phyloP scores from a whole-genome alignment of 1,140 invertebrate genomes.

The Drosophila rhopaloa region DNA sequence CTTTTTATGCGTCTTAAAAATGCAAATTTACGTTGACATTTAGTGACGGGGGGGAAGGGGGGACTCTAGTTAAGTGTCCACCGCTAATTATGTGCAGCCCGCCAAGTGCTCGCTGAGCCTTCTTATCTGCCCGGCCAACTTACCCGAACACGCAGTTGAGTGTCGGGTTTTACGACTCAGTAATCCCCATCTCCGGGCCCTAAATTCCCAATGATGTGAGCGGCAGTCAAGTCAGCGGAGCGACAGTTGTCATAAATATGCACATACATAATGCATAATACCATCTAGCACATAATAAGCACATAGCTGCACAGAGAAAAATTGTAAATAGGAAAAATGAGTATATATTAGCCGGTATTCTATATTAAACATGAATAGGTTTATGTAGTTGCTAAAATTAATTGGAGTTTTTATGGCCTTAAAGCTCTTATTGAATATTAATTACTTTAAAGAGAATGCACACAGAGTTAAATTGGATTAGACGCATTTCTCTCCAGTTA shows the following conservation, averaged over 20 bases:
- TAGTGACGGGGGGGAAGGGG: background rate
- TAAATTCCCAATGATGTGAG: slow-evolving; percentile 60
- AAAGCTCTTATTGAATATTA: no score
- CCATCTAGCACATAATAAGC: slow-evolving; percentile 30
- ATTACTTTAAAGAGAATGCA: no score
- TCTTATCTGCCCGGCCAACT: slow-evolving; percentile 43
- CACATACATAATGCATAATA: slow-evolving; percentile 32
- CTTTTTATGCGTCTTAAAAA: slow-evolving; percentile 71
- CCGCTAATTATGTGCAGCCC: slow-evolving; percentile 75
- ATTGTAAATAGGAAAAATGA: background rate
- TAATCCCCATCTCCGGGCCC: slow-evolving; percentile 65
- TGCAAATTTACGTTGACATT: slow-evolving; percentile 76
- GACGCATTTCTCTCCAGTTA: no score
- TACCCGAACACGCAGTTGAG: slow-evolving; percentile 30
- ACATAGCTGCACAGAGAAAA: background rate
- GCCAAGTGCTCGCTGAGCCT: slow-evolving; percentile 55
- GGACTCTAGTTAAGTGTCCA: slow-evolving; percentile 58
- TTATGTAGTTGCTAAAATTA: no score
- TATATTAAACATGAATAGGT: no score
- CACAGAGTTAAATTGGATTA: no score
- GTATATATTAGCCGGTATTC: no score
- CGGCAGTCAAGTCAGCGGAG: slow-evolving; percentile 40
- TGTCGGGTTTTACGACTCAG: slow-evolving; percentile 62
- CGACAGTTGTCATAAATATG: slow-evolving; percentile 62
- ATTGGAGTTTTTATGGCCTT: no score